Percentiles rank a stretch among this genome's conserved stretches.
Evolutionary conservation across 2,888 invertebrate species (phyloP).

Genomic region (Dryomyza anilis): DNA sequence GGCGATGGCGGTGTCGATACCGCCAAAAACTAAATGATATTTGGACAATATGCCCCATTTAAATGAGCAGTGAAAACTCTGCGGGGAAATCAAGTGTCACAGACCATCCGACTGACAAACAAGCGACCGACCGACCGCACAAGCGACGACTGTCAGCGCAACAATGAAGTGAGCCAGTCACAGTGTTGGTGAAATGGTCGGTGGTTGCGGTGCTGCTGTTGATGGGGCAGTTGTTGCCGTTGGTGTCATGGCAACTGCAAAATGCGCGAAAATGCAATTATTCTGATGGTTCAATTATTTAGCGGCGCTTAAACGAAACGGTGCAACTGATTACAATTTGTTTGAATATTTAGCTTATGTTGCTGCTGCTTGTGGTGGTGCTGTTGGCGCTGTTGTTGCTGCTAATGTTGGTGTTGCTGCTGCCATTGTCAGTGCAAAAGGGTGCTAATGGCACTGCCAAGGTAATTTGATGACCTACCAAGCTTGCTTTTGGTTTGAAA

Average conservation of each 20-base stretch:
- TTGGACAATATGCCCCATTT: slow-evolving; percentile 1
- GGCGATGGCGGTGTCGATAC: too few relatives aligned
- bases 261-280: slow-evolving; percentile 3
- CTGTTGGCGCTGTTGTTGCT: too few relatives aligned
- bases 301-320: neutral
- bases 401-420: too few relatives aligned
- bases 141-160: neutral
- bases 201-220: too few relatives aligned
- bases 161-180: too few relatives aligned
- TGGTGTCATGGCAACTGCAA: neutral
- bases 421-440: too few relatives aligned
- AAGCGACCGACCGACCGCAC: neutral
- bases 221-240: too few relatives aligned
- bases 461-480: neutral
- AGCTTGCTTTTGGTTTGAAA: too few relatives aligned
- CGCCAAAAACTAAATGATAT: slow-evolving; percentile 1
- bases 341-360: neutral
- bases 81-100: neutral
- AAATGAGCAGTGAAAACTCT: neutral
- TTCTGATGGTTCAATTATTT: neutral
- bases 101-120: neutral
- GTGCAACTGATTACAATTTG: slow-evolving; percentile 1
- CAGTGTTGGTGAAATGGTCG: too few relatives aligned
- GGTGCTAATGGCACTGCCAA: neutral
- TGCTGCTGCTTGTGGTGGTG: too few relatives aligned